Percentiles rank a stretch among this genome's conserved stretches.
These are phyloP conservation scores for Mobula birostris DNA, from an alignment of 2,113 vertebrate genomes.

Conservation along the genomic window DNA sequence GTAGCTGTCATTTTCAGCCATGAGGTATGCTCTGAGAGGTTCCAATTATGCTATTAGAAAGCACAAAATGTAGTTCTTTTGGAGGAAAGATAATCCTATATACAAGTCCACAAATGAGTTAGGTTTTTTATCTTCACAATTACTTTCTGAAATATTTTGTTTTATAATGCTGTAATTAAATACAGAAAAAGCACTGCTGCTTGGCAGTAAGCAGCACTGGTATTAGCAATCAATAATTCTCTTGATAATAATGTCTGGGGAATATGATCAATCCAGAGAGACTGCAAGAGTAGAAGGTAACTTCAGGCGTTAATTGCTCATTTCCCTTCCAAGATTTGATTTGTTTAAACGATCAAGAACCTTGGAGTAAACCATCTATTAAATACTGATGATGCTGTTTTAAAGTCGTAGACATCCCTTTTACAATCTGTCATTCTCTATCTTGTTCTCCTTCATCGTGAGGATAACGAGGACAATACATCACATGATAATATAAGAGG, in stretches of 20 bases:
- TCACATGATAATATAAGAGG: not conserved
- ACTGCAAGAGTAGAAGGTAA: not conserved
- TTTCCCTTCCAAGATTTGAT: not conserved
- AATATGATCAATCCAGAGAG: too few relatives aligned
- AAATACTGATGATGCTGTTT: not conserved
- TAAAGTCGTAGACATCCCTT: not conserved
- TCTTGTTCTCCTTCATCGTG: not conserved
- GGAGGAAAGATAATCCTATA: not conserved
- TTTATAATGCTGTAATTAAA: not conserved
- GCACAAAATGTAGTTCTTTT: not conserved
- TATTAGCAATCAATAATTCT: too few relatives aligned
- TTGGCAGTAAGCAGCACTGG: too few relatives aligned
- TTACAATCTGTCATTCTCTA: not conserved
- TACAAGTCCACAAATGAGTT: not conserved
- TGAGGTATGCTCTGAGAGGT: not conserved
- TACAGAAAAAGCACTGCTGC: too few relatives aligned
- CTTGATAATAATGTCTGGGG: too few relatives aligned
- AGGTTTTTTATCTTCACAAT: not conserved
- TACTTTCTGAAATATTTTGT: not conserved
- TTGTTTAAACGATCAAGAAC: not conserved
- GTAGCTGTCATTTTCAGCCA: too few relatives aligned
- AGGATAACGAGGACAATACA: not conserved
- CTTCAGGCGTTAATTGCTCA: not conserved
- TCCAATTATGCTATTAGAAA: not conserved
- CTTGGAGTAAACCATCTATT: not conserved